Conservation (phyloP, 2,888 invertebrate species). For the Drosophila neutralis region DNA sequence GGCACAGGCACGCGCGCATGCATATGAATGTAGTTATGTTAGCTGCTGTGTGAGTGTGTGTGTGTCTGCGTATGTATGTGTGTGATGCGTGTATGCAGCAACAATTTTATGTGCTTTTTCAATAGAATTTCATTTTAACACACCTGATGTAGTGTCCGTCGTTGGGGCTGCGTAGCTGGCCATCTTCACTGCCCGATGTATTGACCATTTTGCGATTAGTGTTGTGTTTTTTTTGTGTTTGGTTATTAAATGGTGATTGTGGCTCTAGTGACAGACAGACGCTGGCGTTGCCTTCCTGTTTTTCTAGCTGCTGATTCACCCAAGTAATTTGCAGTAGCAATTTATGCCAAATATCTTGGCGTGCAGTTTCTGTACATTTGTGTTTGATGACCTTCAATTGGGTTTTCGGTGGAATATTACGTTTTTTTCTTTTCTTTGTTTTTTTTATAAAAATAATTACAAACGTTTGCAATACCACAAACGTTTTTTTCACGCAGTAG, state of each 20-base stretch:
- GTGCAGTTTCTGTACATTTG: slow-evolving; percentile 52
- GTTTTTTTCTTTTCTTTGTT: slow-evolving; percentile 27
- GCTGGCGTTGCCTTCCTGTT: slow-evolving; percentile 26
- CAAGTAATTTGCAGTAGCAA: slow-evolving; percentile 32
- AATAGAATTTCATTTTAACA: slow-evolving; percentile 67
- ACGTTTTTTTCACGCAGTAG: slow-evolving; percentile 57
- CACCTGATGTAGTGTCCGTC: slow-evolving; percentile 86
- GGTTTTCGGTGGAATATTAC: slow-evolving; percentile 61
- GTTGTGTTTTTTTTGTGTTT: slow-evolving; percentile 13
- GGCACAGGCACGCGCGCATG: slow-evolving; percentile 34
- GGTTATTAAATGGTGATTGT: slow-evolving; percentile 16
- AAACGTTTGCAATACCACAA: slow-evolving; percentile 69
- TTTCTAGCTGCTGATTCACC: slow-evolving; percentile 49
- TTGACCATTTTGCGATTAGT: slow-evolving; percentile 64
- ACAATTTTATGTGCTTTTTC: slow-evolving; percentile 78
- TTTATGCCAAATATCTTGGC: slow-evolving; percentile 31
- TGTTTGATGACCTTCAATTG: slow-evolving; percentile 33
- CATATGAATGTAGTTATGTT: slow-evolving; percentile 41
- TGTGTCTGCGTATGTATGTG: slow-evolving; percentile 20
- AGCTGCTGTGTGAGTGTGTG: slow-evolving; percentile 27
- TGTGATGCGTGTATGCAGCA: slow-evolving; percentile 70
- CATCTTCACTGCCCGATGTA: slow-evolving; percentile 90
- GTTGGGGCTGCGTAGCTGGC: slow-evolving; percentile 92
- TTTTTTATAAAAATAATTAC: slow-evolving; percentile 48
- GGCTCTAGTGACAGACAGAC: slow-evolving; percentile 15